A percentile compares a stretch with the other conserved stretches of the same genome.
These are phyloP conservation scores for Caenorhabditis japonica DNA, from an alignment of 2,888 invertebrate species.

Conservation along the genomic window DNA sequence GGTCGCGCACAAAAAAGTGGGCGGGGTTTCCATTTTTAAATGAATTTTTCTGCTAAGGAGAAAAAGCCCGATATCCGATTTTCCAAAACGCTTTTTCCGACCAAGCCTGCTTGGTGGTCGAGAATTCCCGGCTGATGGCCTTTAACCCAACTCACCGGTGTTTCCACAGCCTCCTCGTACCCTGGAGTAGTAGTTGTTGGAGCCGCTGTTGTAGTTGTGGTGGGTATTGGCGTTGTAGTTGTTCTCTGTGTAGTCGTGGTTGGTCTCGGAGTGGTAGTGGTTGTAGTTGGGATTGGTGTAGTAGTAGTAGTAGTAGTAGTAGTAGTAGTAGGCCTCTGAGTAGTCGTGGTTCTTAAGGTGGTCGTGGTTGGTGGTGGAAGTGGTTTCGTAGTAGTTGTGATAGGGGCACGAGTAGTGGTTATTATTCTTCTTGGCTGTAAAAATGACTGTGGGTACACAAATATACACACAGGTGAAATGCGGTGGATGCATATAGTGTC, in stretches of 20 bases:
- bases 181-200: constrained; percentile 3
- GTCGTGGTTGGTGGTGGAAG: constrained; percentile 25
- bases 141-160: constrained; percentile 31
- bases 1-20: too few species aligned
- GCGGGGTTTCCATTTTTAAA: too few species aligned
- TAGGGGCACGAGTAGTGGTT: constrained; percentile 25
- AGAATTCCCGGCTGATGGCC: too few species aligned
- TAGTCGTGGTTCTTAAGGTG: constrained; percentile 17
- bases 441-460: too few species aligned
- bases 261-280: constrained; percentile 32
- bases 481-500: too few species aligned
- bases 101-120: too few species aligned
- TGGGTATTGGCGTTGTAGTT: constrained; percentile 20
- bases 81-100: too few species aligned
- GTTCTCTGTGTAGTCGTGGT: constrained; percentile 19
- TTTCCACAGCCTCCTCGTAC: constrained; percentile 43
- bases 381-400: constrained; percentile 24
- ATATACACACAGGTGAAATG: too few species aligned
- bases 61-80: too few species aligned
- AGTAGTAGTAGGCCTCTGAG: too few species aligned
- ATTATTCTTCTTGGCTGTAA: too few species aligned
- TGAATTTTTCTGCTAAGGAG: too few species aligned
- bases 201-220: constrained; percentile 10
- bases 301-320: background rate
- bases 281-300: constrained; percentile 12